Evolutionary conservation across 2,888 invertebrate species (phyloP).

Genomic region (Eristalis pertinax): DNA sequence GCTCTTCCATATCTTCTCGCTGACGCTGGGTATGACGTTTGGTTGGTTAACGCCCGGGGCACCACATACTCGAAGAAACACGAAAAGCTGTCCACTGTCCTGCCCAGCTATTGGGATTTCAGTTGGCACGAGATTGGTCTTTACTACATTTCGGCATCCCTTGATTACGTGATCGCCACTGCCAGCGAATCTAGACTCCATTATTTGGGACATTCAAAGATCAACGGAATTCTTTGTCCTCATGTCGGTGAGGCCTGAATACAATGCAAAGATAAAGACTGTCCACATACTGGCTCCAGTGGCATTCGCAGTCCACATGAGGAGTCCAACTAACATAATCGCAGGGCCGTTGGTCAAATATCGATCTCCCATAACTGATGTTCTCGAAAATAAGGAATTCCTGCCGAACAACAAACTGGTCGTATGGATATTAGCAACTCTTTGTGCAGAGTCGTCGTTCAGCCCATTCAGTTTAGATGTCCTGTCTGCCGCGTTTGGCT

Average conservation of each 20-base stretch:
- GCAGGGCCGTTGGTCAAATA: conserved; percentile 77
- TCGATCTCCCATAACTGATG: conserved; percentile 75
- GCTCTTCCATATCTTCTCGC: conserved; percentile 82
- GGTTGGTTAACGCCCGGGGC: conserved; percentile 88
- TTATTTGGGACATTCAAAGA: conserved; percentile 94
- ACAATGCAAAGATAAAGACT: conserved; percentile 82
- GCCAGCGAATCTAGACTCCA: conserved; percentile 53
- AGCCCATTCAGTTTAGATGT: too few species aligned
- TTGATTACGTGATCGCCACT: conserved; percentile 84
- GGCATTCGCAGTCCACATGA: conserved; percentile 84
- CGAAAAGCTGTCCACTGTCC: conserved; percentile 74
- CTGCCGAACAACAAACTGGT: conserved; percentile 82
- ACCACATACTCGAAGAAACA: conserved; percentile 82
- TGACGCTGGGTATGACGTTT: conserved; percentile 87
- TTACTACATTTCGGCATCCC: conserved; percentile 90
- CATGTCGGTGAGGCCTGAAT: conserved; percentile 82
- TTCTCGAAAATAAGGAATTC: conserved; percentile 83
- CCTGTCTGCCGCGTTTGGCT: conserved; percentile 82
- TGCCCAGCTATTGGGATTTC: conserved; percentile 70
- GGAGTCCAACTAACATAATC: conserved; percentile 80
- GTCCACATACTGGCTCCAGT: conserved; percentile 85
- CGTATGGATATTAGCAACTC: conserved; percentile 77
- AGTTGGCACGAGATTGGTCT: conserved; percentile 94
- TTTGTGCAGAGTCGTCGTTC: too few species aligned
- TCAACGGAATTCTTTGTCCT: conserved; percentile 88